phyloP scores from a whole-genome alignment of 2,888 invertebrate species.

The Rapana venosa region DNA sequence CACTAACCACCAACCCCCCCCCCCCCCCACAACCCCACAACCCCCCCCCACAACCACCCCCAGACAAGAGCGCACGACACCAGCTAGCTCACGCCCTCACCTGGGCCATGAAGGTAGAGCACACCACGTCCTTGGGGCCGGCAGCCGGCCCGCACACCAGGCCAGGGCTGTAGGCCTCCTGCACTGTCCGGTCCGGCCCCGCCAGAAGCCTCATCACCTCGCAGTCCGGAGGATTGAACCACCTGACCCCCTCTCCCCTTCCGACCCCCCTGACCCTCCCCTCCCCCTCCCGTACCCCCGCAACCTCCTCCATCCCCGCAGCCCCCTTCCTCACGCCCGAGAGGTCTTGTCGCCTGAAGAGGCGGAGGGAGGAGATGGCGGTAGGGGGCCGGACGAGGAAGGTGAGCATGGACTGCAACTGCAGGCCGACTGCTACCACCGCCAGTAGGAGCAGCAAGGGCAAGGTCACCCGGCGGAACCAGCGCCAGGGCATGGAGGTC shows the following conservation, averaged over 20 bases:
- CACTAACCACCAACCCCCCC: too few relatives aligned
- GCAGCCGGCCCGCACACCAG: constrained; percentile 44
- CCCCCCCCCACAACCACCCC: too few relatives aligned
- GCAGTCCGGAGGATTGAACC: constrained; percentile 37
- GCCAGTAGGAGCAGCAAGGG: background rate
- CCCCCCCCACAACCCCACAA: too few relatives aligned
- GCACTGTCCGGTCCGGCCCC: constrained; percentile 33
- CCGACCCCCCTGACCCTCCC: too few relatives aligned
- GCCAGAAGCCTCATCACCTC: constrained; percentile 33
- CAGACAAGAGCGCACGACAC: too few relatives aligned
- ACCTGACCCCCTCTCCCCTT: background rate
- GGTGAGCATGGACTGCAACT: background rate
- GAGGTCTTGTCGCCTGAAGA: background rate
- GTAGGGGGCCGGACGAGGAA: background rate
- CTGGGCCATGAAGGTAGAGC: constrained; percentile 31
- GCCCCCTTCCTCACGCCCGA: background rate
- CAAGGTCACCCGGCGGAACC: background rate
- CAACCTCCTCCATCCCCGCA: background rate
- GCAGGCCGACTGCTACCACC: background rate
- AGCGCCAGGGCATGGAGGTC: constrained; percentile 12
- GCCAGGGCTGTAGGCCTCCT: constrained; percentile 20
- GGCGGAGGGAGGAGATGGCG: background rate
- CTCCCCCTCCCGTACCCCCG: background rate
- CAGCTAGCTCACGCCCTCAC: background rate
- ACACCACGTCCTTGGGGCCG: constrained; percentile 29